Base-by-base conservation (phyloP, 2,113 vertebrate genomes). In the Arothron firmamentum region DNA sequence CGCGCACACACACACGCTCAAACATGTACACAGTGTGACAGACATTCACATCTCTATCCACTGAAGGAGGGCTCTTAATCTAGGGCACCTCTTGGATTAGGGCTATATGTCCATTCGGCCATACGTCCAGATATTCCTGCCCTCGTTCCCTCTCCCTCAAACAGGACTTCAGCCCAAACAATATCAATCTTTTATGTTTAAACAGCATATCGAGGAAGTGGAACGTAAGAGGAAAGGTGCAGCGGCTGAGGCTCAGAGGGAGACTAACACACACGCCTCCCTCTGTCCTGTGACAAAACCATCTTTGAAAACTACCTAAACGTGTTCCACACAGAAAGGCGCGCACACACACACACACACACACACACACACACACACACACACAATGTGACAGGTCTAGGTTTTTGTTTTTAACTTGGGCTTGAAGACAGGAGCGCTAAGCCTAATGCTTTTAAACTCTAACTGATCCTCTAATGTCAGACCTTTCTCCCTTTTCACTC, bases 31-130 rank as follows among this genome's bases (percentile, higher is more conserved):
- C 68, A 60, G 7, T 11, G 31, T 46, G 58, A 18, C 56, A 59
- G 65, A 60, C 72, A 73, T 78, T 80, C 72, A 77, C 69, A 28
- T 46, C 65, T 83, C 74, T 69, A 70, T 80, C 78, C 16, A 52
- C 65, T 48, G 64, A 67, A 67, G 72, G 62, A 78, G 72, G 59
- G 42, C 67, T 62, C 59, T 66, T 78, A 79, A 89, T 84, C 67
- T 83, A 85, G 85, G 87, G 58, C 84, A 85, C 62, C 65, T 77
- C 67, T 9, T 52, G 84, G 87, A 89, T 88, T 89, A 88, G 54
- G 41, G 25, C 63, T 34, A 77, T 72, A 60, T 45, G 34, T 70
- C 66, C 75, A 72, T 71, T 71, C 71, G 76, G 47, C 55, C 74
- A 76, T 79, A 78, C 55, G 46, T 65, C 70, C 65, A 56, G 46